Base-by-base conservation (phyloP, 2,113 vertebrate species). In the Rostratula benghalensis region DNA sequence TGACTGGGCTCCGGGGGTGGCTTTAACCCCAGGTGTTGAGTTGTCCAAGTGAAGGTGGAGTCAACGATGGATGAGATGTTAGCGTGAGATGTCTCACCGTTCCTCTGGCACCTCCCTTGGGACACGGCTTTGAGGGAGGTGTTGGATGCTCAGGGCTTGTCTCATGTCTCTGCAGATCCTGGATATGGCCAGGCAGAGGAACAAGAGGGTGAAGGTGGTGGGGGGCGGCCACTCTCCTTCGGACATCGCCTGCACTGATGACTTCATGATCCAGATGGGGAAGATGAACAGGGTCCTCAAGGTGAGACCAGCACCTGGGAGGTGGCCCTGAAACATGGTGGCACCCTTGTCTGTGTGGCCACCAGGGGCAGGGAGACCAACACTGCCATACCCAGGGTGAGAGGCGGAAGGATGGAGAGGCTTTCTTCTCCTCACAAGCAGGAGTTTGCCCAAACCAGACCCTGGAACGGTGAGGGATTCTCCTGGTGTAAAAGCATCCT, bases 221-320 rank as follows among this genome's bases (percentile, higher is more conserved):
- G 98, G 98, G 0, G 97, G 97, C 0, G 98, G 98, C 23, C 98
- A 98, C 83, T 98, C 98, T 0, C 98, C 98, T 30, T 98, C 98
- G 0, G 98, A 98, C 88, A 98, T 98, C 2, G 98, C 98, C 85
- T 98, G 98, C 85, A 98, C 98, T 0, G 97, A 98, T 1, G 98
- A 95, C 54, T 98, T 98, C 96, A 98, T 98, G 98, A 97, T 98
- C 91, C 96, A 98, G 63, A 91, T 98, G 98, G 98, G 97, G 73
- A 97, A 97, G 83, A 98, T 98, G 97, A 98, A 98, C 93, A 97
- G 84, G 30, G 7, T 98, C 28, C 97, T 98, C 39, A 93, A 97
- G 98, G 98, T 98, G 61, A 65, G 65, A 54, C 6, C 1, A 1
- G 33, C 37, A 50, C 19, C 56, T 41, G 39, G 43, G 51, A 45